Evolutionary conservation across 1,140 invertebrate species (phyloP).

Genomic region (Aphis gossypii): DNA sequence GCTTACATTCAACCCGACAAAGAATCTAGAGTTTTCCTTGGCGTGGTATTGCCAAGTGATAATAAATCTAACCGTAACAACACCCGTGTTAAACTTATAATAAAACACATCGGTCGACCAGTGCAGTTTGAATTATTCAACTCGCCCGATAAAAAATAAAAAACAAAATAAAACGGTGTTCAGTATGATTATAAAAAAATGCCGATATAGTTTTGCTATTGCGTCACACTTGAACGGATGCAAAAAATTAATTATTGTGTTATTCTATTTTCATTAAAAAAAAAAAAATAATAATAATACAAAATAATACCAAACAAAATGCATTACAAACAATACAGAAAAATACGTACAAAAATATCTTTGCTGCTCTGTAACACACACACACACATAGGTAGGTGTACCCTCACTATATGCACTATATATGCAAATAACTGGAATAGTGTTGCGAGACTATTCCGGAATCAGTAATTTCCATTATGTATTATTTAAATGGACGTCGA

Average conservation of each 20-base stretch:
- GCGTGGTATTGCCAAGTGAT: neutral
- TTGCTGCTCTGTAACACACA: too few relatives aligned
- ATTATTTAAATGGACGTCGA: slow-evolving; percentile 20
- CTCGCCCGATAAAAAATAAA: neutral
- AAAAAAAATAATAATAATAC: neutral
- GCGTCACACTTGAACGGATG: neutral
- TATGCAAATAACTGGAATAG: slow-evolving; percentile 8
- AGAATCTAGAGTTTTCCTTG: neutral
- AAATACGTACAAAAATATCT: neutral
- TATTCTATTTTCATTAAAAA: neutral
- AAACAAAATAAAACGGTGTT: neutral
- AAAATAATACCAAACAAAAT: neutral
- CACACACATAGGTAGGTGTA: neutral
- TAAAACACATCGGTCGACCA: neutral
- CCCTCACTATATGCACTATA: neutral
- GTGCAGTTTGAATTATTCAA: neutral
- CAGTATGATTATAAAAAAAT: neutral
- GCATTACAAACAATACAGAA: neutral
- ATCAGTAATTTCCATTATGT: neutral
- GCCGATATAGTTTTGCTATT: neutral
- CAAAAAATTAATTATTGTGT: neutral
- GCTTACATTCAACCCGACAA: too few relatives aligned
- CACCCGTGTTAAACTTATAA: neutral
- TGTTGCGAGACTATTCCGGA: neutral
- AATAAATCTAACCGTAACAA: slow-evolving; percentile 14